Evolutionary conservation across 2,797 vertebrate genomes (phyloP), one percentile per base, ranked within the genome.

Genomic region (Onychomys leucogaster): DNA sequence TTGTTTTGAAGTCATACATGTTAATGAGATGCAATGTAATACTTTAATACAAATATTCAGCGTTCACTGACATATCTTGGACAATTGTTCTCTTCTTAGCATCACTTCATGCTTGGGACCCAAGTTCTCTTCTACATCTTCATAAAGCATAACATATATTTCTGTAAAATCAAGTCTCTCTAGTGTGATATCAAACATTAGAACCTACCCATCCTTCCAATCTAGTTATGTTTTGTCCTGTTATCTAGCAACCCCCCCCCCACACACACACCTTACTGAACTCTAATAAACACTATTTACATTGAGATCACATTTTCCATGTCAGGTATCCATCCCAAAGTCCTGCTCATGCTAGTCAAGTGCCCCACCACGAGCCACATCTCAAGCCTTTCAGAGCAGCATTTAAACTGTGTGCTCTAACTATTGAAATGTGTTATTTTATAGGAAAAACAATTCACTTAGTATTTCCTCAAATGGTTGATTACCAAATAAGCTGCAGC

Each of bases 181-280:
- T 17, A 19, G 27, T 37, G 4, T 71, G 34, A 29, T 69, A 19
- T 25, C 32, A 27, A 43, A 57, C 6, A 21, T 1, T 34, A 49
- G 63, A 88, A 23, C 0, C 13, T n/a, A 12, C 29, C 46, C 49
- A 4, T 49, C 27, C 14, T 29, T 65, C 43, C 82, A 32, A 19
- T 21, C 5, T 41, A 41, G n/a, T 41, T 69, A 5, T 34, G 7
- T 57, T 77, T 57, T 69, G 1, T 11, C 23, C 61, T 23, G 6
- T 29, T 59, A 29, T 59, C 37, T 8, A 59, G 5, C 5, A 1
- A 4, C 11, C 13, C 2, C 67, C 34, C 34, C 1, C 3, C 2
- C 2, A 49, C n/a, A n/a, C n/a, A n/a, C n/a, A n/a, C n/a, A 19
- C 16, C 23, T 73, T 52, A 29, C 13, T 8, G 69, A 5, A 6